Evolutionary conservation across 2,797 vertebrate genomes (phyloP), one percentile per base, ranked within the genome.

Genomic region (Anguilla anguilla): DNA sequence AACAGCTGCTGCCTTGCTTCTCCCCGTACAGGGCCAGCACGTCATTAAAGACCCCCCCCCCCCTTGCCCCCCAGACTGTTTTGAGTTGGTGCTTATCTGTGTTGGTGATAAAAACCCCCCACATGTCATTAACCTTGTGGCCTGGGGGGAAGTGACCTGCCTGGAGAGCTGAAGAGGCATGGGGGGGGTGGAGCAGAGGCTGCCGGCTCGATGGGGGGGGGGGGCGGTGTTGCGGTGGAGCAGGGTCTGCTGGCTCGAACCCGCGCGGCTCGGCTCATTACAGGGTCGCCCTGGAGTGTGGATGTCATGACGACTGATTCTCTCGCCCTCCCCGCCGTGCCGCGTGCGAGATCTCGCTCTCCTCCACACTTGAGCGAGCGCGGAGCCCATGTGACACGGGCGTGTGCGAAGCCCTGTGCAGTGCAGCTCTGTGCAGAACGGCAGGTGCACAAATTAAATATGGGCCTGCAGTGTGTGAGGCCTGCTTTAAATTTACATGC

Each of bases 231-330:
- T 35, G 35, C 35, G 90, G 90, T 61, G 85, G 74, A 49, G 90
- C 67, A 89, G 79, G 13, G 64, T 39, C 49, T 31, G 55, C 53
- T 43, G 61, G 22, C 6, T 85, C 84, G 85, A 35, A 35, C 35
- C 35, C 35, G 35, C 35, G 35, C 1, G 35, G 35, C 35, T 35
- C 35, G 1, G 35, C 35, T 91, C 90, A 87, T 67, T 88, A 39
- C 59, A 53, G 57, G 87, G 91, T 92, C 91, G 90, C 90, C 87
- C 49, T 10, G 84, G 82, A 88, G 91, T 51, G 85, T 81, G 84
- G 86, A 87, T 87, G 89, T 92, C 91, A 89, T 28, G 6, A 17
- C 87, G 87, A 92, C 91, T 92, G 64, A 87, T 86, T 84, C 87
- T 77, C 83, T 87, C 87, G 83, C 88, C 84, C 55, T 43, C 57